Evolutionary conservation across 2,113 vertebrate genomes (phyloP), one percentile per base, ranked within the genome.

Genomic region (Nibea coibor): DNA sequence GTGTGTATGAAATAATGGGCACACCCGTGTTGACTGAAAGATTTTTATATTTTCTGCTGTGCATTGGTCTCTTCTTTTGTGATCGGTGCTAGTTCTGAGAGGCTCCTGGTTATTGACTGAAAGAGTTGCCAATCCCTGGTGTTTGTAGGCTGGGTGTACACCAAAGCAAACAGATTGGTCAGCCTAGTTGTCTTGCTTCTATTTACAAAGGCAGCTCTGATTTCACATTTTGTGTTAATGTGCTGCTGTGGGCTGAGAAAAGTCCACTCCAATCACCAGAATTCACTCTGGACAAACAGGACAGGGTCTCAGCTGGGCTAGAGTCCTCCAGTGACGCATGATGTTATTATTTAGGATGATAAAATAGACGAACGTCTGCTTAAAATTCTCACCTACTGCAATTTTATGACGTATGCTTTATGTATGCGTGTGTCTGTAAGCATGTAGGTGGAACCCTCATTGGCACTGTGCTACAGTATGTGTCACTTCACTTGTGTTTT

Each of bases 401-500:
- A 11, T 15, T 72, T 26, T 19, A 28, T 67, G 43, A 77, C 73
- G 50, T 63, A 56, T 19, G 6, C 43, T 56, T 31, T 5, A 26
- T 5, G 53, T 43, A 16, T 39, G 51, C 22, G 1, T 42, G 62
- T 31, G 47, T 74, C 17, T 67, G 78, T 45, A 8, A 20, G 57
- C 9, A 28, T 43, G 72, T 59, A 75, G 51, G 84, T 91, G 82
- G 71, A 39, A 80, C 83, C 74, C 72, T 83, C 43, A 26, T 70
- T 87, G 84, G 88, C 87, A 83, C 63, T 1, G 42, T 3, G 20
- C 17, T 68, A 3, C 57, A 85, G 88, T 87, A 76, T 91, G 90
- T 85, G 87, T 93, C 88, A 92, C 72, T 78, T 54, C 35, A 9
- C 35, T 31, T 80, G 74, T 88, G 89, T 81, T 88, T 90, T 75